Evolutionary conservation across 2,113 vertebrate species (phyloP).

Genomic region (Laticauda laticaudata): DNA sequence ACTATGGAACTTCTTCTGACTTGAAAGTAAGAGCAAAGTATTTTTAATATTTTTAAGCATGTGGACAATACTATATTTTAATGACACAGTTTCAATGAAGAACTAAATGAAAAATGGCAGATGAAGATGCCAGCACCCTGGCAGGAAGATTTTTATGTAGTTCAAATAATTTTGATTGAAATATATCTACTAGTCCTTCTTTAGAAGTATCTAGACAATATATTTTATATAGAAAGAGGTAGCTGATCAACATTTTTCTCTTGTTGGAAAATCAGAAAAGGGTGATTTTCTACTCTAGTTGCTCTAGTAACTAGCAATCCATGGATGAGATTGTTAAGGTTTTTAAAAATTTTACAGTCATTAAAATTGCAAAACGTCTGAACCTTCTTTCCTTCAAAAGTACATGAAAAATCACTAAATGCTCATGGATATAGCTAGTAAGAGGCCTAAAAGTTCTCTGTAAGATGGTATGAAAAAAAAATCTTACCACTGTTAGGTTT

Average conservation of each 20-base stretch:
- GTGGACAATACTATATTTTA: neutral
- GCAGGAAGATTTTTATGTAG: neutral
- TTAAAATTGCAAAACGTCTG: neutral
- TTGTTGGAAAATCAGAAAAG: neutral
- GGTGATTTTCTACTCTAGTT: neutral
- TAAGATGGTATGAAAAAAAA: neutral
- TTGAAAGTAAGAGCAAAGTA: neutral
- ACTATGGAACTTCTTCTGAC: neutral
- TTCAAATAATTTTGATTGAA: neutral
- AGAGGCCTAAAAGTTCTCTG: neutral
- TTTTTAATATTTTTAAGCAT: neutral
- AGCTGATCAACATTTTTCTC: neutral
- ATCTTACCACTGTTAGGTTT: constrained; percentile 89
- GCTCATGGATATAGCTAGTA: neutral
- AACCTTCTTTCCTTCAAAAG: neutral
- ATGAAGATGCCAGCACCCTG: neutral
- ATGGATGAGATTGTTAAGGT: neutral
- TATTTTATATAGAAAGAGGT: neutral
- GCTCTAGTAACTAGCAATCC: neutral
- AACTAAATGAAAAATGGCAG: neutral
- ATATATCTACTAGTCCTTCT: neutral
- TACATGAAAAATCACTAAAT: neutral
- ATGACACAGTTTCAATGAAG: neutral
- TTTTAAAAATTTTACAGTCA: neutral
- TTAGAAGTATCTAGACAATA: neutral